Evolutionary conservation across 2,797 vertebrate genomes (phyloP).

Genomic region (Danio jaintianensis): DNA sequence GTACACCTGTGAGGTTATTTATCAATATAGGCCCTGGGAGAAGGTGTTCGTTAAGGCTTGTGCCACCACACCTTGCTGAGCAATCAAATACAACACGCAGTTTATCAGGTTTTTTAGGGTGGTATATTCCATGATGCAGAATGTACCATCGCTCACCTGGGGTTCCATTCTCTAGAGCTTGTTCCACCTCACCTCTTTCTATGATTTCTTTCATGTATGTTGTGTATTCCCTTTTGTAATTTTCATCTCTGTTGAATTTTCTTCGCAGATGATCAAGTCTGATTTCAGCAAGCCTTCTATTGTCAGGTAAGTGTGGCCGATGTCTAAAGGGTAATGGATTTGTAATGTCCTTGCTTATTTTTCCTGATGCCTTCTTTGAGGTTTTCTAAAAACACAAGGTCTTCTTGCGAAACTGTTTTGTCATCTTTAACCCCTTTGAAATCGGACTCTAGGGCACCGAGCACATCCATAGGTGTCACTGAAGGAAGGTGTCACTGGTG

Average conservation of each 20-base stretch:
- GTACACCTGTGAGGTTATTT: neutral
- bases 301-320: neutral
- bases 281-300: neutral
- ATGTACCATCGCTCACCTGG: conserved; percentile 3
- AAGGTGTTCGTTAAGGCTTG: conserved; percentile 3
- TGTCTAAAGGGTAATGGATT: neutral
- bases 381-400: neutral
- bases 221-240: neutral
- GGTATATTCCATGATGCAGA: neutral
- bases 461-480: neutral
- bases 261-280: neutral
- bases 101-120: conserved; percentile 8
- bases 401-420: conserved; percentile 5
- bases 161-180: neutral
- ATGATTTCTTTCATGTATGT: neutral
- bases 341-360: conserved; percentile 12
- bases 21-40: conserved; percentile 1
- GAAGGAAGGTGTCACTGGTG: neutral
- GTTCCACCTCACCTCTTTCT: neutral
- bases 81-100: neutral
- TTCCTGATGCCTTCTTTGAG: neutral
- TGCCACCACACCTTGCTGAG: neutral
- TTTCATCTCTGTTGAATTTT: conserved; percentile 10
- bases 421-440: neutral
- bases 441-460: neutral